Evolutionary conservation across 1,140 invertebrate species (phyloP).

Genomic region (Hestina assimilis): DNA sequence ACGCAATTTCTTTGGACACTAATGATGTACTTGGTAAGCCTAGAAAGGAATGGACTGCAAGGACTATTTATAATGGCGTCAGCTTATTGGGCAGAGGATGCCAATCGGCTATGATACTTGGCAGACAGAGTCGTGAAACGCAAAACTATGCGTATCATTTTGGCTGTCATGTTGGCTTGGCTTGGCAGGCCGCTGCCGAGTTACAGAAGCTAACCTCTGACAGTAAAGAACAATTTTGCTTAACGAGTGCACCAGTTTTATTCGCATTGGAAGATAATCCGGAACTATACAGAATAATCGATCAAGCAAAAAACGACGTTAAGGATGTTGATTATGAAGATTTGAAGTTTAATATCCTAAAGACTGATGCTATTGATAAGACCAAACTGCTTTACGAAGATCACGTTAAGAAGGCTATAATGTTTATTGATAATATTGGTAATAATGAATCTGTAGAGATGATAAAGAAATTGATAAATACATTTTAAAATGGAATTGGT

Average conservation of each 20-base stretch:
- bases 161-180: slow-evolving; percentile 90
- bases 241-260: slow-evolving; percentile 88
- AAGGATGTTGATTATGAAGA: slow-evolving; percentile 84
- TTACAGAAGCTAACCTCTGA: slow-evolving; percentile 69
- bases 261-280: slow-evolving; percentile 86
- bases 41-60: slow-evolving; percentile 89
- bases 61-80: slow-evolving; percentile 86
- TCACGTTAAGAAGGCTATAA: slow-evolving; percentile 60
- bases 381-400: slow-evolving; percentile 61
- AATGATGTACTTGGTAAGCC: slow-evolving; percentile 81
- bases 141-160: slow-evolving; percentile 87
- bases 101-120: slow-evolving; percentile 88
- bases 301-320: slow-evolving; percentile 83
- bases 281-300: slow-evolving; percentile 82
- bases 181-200: slow-evolving; percentile 87
- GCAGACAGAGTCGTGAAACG: slow-evolving; percentile 82
- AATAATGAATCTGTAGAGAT: slow-evolving; percentile 65
- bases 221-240: slow-evolving; percentile 79
- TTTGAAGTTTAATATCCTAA: slow-evolving; percentile 85
- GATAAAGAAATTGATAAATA: slow-evolving; percentile 70
- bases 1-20: slow-evolving; percentile 55
- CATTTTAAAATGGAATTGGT: no score
- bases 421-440: slow-evolving; percentile 59
- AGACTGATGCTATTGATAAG: slow-evolving; percentile 74
- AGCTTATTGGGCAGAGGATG: slow-evolving; percentile 90